Base-by-base conservation (phyloP, 2,888 invertebrate genomes). In the Apodemia mormo region DNA sequence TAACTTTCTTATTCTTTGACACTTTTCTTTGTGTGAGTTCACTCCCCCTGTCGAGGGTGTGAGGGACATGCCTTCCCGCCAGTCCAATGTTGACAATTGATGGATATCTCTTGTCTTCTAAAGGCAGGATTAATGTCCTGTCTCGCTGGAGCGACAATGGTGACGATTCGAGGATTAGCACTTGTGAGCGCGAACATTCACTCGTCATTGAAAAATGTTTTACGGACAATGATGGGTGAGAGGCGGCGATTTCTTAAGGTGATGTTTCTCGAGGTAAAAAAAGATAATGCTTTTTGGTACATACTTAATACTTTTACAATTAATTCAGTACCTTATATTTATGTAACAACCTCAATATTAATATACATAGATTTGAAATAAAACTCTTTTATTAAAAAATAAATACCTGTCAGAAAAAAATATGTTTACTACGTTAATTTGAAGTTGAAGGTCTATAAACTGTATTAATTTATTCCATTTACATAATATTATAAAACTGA, bases 71-170 rank as follows among this genome's bases (percentile, higher is more conserved):
- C 78, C 76, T 72, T 80, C 80, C 85, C 82, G 81, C 83, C 87
- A 86, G 88, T 89, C 89, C 91, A 88, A 88, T 92, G 92, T 93
- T 92, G 92, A 93, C 92, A 92, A 91, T 90, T 93, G 92, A 93
- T 93, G 92, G 92, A 92, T 92, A 89, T 90, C 90, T 88, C 90
- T 89, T 89, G 91, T 92, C 92, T 90, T 86, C 85, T 84, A 90
- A 89, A 91, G 92, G 88, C 90, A 89, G 90, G 92, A 93, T 92
- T 93, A 92, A 93, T 93, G 91, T 82, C 81, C 85, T 83, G 84
- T 83, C 85, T 84, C 82, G 78, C 79, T 76, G 79, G 71, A 72
- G 81, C 80, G 81, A 90, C 90, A 91, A 90, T 90, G 84, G 86
- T 85, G 85, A 83, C 84, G 82, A 81, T 81, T 85, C 84, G 83